A percentile compares a stretch with the other conserved stretches of the same genome.
Conservation (phyloP, 2,797 vertebrate genomes). For the Graptemys geographica region DNA sequence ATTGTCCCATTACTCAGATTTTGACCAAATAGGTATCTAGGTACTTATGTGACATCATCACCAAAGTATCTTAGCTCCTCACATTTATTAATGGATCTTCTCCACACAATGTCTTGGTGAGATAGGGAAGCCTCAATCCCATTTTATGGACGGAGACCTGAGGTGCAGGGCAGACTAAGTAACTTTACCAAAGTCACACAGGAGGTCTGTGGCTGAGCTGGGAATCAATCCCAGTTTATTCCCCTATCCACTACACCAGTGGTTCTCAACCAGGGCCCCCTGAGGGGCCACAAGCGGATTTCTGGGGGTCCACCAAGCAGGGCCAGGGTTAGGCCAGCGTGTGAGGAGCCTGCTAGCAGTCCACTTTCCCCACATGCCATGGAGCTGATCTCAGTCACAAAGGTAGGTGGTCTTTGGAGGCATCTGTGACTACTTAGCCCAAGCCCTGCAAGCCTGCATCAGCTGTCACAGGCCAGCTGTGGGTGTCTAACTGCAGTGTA, state of each 20-base stretch:
- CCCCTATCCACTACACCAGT: too few relatives aligned
- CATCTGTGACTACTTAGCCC: not conserved
- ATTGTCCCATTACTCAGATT: not conserved
- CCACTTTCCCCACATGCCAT: not conserved
- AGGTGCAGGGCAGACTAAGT: not conserved
- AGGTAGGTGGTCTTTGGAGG: not conserved
- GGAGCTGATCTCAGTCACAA: not conserved
- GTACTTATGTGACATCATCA: not conserved
- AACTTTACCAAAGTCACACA: too few relatives aligned
- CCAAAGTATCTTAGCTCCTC: not conserved
- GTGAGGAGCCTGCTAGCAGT: not conserved
- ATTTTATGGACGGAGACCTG: not conserved
- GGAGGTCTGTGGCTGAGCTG: too few relatives aligned
- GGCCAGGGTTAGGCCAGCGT: not conserved
- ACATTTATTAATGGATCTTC: not conserved
- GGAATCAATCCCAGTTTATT: too few relatives aligned
- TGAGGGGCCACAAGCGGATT: too few relatives aligned
- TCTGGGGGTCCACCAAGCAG: too few relatives aligned
- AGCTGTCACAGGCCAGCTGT: not conserved
- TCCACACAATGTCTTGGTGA: not conserved
- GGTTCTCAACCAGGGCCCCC: too few relatives aligned
- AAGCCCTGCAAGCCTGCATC: not conserved
- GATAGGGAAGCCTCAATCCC: not conserved
- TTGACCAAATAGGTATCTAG: not conserved
- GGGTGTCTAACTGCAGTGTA: not conserved